Conservation (phyloP, 2,113 vertebrate genomes). For the Elanoides forficatus region DNA sequence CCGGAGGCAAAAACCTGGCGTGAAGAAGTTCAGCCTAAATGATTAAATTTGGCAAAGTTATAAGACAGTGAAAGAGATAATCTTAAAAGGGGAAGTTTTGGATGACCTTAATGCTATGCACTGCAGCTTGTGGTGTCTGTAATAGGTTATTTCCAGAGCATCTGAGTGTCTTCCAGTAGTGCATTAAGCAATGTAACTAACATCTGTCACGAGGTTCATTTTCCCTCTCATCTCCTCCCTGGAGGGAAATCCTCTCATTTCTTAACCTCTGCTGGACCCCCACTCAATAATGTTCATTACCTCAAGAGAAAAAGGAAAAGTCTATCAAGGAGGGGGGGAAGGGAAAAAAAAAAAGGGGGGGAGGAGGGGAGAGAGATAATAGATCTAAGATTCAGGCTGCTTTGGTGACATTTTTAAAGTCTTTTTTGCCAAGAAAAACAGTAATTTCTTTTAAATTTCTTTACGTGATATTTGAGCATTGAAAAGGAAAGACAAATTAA, state of each 20-base stretch:
- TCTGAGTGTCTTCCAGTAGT: conserved; percentile 36
- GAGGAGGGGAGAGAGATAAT: background rate
- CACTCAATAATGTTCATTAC: conserved; percentile 21
- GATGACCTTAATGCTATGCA: background rate
- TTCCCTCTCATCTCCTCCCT: conserved; percentile 38
- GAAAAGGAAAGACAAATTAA: conserved; percentile 26
- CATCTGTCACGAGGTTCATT: conserved; percentile 43
- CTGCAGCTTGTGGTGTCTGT: background rate
- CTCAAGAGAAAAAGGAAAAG: conserved; percentile 18
- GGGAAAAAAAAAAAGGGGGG: background rate
- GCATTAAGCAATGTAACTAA: conserved; percentile 34
- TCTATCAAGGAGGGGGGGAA: background rate
- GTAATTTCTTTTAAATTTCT: background rate
- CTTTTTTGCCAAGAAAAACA: conserved; percentile 33
- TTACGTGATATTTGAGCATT: background rate
- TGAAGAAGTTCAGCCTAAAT: background rate
- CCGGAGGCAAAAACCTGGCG: background rate
- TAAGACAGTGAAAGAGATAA: background rate
- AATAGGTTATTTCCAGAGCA: conserved; percentile 42
- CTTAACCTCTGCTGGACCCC: conserved; percentile 29
- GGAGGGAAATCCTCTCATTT: conserved; percentile 43
- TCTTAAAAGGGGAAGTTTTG: background rate
- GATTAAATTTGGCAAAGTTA: background rate
- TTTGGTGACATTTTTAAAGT: conserved; percentile 2
- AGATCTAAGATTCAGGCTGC: background rate